Percentiles rank a stretch among this genome's conserved stretches.
Conservation (phyloP, 2,113 vertebrate genomes). For the Sigmodon hispidus region DNA sequence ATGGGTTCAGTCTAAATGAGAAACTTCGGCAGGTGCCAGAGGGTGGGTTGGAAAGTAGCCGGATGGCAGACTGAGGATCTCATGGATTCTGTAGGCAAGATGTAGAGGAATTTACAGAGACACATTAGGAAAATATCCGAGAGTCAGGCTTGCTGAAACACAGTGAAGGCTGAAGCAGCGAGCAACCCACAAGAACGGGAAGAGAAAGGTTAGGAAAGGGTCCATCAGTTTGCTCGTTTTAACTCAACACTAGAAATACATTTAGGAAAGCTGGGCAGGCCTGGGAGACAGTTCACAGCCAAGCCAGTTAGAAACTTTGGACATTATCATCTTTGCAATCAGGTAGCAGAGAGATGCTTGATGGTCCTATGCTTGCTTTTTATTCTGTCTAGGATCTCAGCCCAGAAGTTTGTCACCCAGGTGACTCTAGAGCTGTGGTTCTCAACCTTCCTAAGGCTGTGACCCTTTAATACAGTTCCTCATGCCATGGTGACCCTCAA, state of each 20-base stretch:
- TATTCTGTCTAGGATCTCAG: not conserved
- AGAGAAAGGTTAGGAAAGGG: fast-evolving
- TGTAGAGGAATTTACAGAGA: no score
- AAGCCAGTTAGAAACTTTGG: not conserved
- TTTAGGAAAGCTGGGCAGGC: not conserved
- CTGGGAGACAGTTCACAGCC: fast-evolving
- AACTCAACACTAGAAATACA: not conserved
- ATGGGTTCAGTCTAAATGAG: fast-evolving
- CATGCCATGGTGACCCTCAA: not conserved
- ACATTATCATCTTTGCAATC: not conserved
- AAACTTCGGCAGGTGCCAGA: fast-evolving
- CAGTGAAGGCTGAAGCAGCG: fast-evolving
- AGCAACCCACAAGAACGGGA: not conserved
- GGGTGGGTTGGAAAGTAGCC: fast-evolving
- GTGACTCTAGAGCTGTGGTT: not conserved
- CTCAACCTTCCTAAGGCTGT: not conserved
- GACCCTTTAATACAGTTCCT: not conserved
- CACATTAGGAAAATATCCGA: not conserved
- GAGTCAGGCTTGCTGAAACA: no score
- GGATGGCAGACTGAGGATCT: fast-evolving
- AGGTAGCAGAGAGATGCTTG: no score
- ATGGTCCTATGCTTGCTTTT: not conserved
- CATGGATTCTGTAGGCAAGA: no score
- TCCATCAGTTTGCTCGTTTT: fast-evolving
- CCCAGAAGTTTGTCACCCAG: not conserved